Evolutionary conservation across 2,888 invertebrate genomes (phyloP).

Genomic region (Ichneumoninae sp.): DNA sequence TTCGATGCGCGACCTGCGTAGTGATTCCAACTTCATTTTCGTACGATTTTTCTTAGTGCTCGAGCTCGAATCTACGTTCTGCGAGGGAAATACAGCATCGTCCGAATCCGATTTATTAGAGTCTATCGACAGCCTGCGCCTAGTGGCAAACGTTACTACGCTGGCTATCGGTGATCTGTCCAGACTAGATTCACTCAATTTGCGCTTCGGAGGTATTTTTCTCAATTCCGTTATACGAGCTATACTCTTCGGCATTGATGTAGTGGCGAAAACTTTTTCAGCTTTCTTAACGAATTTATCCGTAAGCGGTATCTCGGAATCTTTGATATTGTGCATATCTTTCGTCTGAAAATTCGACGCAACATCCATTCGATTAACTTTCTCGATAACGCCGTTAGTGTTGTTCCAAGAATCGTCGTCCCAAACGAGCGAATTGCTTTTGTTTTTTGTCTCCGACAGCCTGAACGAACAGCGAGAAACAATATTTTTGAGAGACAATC

Average conservation of each 20-base stretch:
- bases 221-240: conserved; percentile 36
- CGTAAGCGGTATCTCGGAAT: conserved; percentile 1
- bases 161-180: conserved; percentile 71
- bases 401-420: conserved; percentile 77
- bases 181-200: conserved; percentile 59
- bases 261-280: conserved; percentile 9
- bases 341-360: not conserved
- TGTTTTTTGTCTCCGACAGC: conserved; percentile 52
- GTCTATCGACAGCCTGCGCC: conserved; percentile 71
- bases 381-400: conserved; percentile 62
- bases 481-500: conserved; percentile 15
- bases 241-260: not conserved
- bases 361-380: not conserved
- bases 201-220: conserved; percentile 63
- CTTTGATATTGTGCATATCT: not conserved
- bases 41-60: conserved; percentile 65
- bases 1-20: conserved; percentile 59
- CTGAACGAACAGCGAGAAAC: conserved; percentile 26
- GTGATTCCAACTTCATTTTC: conserved; percentile 64
- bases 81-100: conserved; percentile 75
- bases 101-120: conserved; percentile 80
- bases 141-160: conserved; percentile 67
- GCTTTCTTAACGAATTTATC: conserved; percentile 48
- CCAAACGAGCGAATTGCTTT: conserved; percentile 69
- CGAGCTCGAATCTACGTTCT: conserved; percentile 64